Conservation (phyloP, 2,888 invertebrate genomes). For the Xestoiulus laeticollis region DNA sequence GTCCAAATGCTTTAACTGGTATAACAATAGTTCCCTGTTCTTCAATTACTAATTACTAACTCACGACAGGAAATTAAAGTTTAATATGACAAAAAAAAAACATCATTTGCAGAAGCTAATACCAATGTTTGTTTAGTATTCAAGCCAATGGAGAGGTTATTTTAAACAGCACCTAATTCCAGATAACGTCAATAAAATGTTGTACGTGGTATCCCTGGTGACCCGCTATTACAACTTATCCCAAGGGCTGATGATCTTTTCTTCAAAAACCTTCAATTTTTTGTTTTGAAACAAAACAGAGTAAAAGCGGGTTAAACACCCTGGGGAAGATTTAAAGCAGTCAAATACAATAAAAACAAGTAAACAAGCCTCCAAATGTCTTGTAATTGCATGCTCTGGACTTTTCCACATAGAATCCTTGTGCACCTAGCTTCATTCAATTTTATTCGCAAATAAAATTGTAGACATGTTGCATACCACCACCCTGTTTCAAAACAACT, state of each 20-base stretch:
- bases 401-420: background rate
- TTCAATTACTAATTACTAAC: constrained; percentile 5
- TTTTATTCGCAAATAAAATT: no score
- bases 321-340: background rate
- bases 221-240: background rate
- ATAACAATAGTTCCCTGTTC: background rate
- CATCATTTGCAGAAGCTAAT: background rate
- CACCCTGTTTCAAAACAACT: no score
- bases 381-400: background rate
- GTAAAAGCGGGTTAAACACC: background rate
- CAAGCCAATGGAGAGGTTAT: background rate
- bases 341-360: background rate
- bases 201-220: background rate
- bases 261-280: background rate
- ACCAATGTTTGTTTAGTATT: background rate
- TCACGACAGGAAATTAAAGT: background rate
- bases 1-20: background rate
- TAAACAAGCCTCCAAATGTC: background rate
- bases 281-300: background rate
- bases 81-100: background rate
- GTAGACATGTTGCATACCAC: no score
- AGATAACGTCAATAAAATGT: background rate
- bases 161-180: background rate
- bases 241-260: background rate
- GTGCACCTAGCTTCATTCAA: background rate